phyloP scores from a whole-genome alignment of 2,797 vertebrate genomes.

The Typhlichthys eigenmanni region DNA sequence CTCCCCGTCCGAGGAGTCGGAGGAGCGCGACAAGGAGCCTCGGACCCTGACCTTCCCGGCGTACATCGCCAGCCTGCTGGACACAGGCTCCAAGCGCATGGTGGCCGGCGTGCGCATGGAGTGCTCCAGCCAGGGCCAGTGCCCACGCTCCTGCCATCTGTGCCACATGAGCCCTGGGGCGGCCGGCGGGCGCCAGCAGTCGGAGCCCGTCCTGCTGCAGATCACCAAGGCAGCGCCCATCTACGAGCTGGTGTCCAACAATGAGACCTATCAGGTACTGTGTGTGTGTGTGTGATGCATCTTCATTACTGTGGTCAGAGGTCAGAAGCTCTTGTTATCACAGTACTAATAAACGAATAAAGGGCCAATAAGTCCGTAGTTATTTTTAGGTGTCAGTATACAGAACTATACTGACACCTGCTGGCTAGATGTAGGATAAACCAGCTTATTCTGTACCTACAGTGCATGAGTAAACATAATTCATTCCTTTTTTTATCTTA shows the following conservation, averaged over 20 bases:
- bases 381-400: too few species aligned
- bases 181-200: constrained; percentile 74
- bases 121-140: constrained; percentile 92
- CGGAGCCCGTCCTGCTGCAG: constrained; percentile 90
- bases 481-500: too few species aligned
- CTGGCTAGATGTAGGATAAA: too few species aligned
- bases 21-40: constrained; percentile 93
- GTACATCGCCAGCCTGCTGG: constrained; percentile 92
- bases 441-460: too few species aligned
- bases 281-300: background rate
- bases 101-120: constrained; percentile 92
- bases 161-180: constrained; percentile 86
- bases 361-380: too few species aligned
- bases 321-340: background rate
- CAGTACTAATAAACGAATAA: background rate
- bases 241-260: constrained; percentile 94
- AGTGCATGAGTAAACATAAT: too few species aligned
- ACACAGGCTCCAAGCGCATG: constrained; percentile 91
- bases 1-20: constrained; percentile 95
- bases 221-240: constrained; percentile 92
- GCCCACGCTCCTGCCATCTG: constrained; percentile 90
- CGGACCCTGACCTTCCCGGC: constrained; percentile 93
- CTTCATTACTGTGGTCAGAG: background rate
- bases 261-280: constrained; percentile 91
- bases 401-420: too few species aligned